phyloP scores from a whole-genome alignment of 2,113 vertebrate species.

The Campylorhamphus procurvoides region DNA sequence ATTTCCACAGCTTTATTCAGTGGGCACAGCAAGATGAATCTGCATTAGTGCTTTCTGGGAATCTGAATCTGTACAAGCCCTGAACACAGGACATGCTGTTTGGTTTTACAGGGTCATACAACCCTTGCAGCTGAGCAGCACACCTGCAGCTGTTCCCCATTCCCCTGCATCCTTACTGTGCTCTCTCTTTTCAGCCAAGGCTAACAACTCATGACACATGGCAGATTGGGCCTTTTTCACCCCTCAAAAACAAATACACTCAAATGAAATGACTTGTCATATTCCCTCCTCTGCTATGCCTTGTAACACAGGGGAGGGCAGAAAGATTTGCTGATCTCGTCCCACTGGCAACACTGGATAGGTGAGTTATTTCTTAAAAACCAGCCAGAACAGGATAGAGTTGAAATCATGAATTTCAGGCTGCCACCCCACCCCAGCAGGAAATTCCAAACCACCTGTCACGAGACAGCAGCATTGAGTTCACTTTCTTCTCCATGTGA shows the following conservation, averaged over 20 bases:
- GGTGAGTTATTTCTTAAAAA: not conserved
- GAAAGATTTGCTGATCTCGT: not conserved
- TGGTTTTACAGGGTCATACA: not conserved
- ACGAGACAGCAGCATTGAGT: not conserved
- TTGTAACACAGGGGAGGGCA: not conserved
- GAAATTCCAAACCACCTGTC: not conserved
- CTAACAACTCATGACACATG: not conserved
- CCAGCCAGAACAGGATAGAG: not conserved
- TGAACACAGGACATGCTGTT: not conserved
- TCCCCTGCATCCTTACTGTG: not conserved
- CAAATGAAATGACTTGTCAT: not conserved
- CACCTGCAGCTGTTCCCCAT: not conserved
- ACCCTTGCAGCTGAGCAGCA: not conserved
- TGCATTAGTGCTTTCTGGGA: constrained; percentile 25
- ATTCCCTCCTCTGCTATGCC: not conserved
- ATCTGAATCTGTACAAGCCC: not conserved
- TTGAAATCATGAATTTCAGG: not conserved
- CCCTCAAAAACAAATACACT: not conserved
- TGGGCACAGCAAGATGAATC: not conserved
- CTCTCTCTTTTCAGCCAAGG: not conserved
- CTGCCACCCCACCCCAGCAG: not conserved
- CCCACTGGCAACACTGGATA: not conserved
- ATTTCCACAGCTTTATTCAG: constrained; percentile 42
- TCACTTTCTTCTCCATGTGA: not conserved
- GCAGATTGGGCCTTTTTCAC: not conserved